Evolutionary conservation across 2,888 invertebrate species (phyloP).

Genomic region (Lithosia quadra): DNA sequence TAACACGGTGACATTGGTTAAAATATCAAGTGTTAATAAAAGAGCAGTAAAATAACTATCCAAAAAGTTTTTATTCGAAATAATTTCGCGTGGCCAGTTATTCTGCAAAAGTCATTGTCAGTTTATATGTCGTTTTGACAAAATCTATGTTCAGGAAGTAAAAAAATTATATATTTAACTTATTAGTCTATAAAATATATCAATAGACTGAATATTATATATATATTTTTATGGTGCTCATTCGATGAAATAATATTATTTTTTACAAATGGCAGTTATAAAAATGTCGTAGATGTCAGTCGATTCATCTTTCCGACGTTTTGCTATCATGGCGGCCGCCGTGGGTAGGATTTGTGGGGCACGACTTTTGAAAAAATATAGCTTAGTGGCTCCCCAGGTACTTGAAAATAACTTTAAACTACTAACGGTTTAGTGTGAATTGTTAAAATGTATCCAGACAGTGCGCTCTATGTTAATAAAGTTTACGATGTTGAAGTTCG

Average conservation of each 20-base stretch:
- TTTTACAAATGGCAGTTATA: constrained; percentile 61
- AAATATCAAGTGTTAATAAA: neutral
- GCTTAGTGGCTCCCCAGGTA: constrained; percentile 92
- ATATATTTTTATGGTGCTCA: constrained; percentile 10
- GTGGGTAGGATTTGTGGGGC: constrained; percentile 95
- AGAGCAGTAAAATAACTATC: neutral
- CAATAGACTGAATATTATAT: constrained; percentile 9
- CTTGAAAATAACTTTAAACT: constrained; percentile 65
- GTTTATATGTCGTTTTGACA: constrained; percentile 21
- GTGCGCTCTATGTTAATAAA: constrained; percentile 60
- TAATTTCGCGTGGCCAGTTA: constrained; percentile 20
- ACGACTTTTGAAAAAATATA: constrained; percentile 92
- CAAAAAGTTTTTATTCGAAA: constrained; percentile 4
- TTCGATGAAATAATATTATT: constrained; percentile 20
- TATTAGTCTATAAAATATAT: constrained; percentile 5
- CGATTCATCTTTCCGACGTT: constrained; percentile 80
- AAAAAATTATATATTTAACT: constrained; percentile 18
- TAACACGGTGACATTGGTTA: no score
- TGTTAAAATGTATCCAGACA: constrained; percentile 51
- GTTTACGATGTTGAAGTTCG: constrained; percentile 55
- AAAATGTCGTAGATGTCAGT: constrained; percentile 69
- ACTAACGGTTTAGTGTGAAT: constrained; percentile 44
- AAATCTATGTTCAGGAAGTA: constrained; percentile 8
- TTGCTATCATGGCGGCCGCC: constrained; percentile 94
- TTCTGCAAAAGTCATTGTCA: constrained; percentile 23